These are phyloP conservation scores for Erythrocercus mccallii DNA, from an alignment of 2,113 vertebrate species.

Conservation along the genomic window DNA sequence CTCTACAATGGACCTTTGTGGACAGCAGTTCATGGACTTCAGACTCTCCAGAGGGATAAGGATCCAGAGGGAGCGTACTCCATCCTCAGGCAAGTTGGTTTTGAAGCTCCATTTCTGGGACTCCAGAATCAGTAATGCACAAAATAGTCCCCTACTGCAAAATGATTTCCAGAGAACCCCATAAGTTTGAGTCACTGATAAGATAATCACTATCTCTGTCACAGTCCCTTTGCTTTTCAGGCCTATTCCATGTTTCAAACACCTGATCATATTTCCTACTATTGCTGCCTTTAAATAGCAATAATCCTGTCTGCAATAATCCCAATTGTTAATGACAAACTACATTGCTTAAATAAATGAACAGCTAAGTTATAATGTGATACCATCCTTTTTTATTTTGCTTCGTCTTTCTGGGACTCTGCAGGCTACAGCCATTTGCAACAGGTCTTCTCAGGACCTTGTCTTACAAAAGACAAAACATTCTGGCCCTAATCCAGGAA, in stretches of 20 bases:
- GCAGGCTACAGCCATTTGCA: conserved; percentile 4
- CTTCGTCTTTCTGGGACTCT: background rate
- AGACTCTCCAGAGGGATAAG: background rate
- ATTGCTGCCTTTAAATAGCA: background rate
- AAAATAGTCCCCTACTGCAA: background rate
- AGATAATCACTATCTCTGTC: background rate
- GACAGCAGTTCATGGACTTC: background rate
- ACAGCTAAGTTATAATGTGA: background rate
- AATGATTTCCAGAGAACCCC: background rate
- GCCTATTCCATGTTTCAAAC: background rate
- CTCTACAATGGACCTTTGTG: background rate
- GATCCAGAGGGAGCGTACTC: background rate
- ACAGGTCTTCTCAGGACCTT: conserved; percentile 19
- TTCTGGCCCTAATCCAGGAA: conserved; percentile 59
- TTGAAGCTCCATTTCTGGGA: background rate
- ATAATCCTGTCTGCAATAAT: background rate
- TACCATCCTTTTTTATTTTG: background rate
- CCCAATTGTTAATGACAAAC: background rate
- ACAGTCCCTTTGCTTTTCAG: background rate
- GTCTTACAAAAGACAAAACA: conserved; percentile 17
- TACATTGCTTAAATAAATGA: background rate
- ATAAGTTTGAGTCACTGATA: background rate
- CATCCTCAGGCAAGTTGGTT: background rate
- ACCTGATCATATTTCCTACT: background rate
- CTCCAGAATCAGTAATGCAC: background rate